Evolutionary conservation across 2,888 invertebrate species (phyloP), one percentile per base, ranked within the genome.

Genomic region (Drosophila maculinotata): DNA sequence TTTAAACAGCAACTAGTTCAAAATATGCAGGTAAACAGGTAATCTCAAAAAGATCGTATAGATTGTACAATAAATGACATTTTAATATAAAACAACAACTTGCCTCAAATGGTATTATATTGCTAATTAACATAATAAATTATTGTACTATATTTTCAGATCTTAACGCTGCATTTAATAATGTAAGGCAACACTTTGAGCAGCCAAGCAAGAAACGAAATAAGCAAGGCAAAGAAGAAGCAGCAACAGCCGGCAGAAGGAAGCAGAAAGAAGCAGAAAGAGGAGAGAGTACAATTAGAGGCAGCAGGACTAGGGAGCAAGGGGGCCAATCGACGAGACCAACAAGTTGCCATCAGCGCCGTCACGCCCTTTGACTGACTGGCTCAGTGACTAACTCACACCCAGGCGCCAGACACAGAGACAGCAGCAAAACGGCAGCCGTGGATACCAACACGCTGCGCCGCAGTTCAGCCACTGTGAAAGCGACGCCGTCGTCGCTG

Each of bases 371-470:
- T 45, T 59, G 36, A 63, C 51, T 52, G 44, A 58, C 12, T 25
- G 28, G n/a, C 39, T 12, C 20, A 20, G 2, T 20, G 2, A 47
- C 10, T 36, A 17, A 44, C 57, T 59, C 59, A 47, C 59, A 26
- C 36, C 49, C 53, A 45, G 42, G 52, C 59, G 45, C 59, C 59
- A 59, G 54, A 64, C 31, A 67, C 38, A 77, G 52, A 69, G 68
- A 76, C 65, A 79, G 68, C 87, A 75, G 63, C 87, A 90, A 90
- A 89, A 87, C 84, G 84, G 91, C 91, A 89, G 90, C 91, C 91
- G 91, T 91, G 91, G 91, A 91, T 91, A 90, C 90, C 89, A 87
- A 86, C 80, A 88, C 88, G 89, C 89, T 89, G 89, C 88, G 88
- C 77, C 88, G 88, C 77, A 84, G 87, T 79, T 90, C 90, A 70